Evolutionary conservation across 1,140 invertebrate species (phyloP), one percentile per base, ranked within the genome.

Genomic region (Halyomorpha halys): DNA sequence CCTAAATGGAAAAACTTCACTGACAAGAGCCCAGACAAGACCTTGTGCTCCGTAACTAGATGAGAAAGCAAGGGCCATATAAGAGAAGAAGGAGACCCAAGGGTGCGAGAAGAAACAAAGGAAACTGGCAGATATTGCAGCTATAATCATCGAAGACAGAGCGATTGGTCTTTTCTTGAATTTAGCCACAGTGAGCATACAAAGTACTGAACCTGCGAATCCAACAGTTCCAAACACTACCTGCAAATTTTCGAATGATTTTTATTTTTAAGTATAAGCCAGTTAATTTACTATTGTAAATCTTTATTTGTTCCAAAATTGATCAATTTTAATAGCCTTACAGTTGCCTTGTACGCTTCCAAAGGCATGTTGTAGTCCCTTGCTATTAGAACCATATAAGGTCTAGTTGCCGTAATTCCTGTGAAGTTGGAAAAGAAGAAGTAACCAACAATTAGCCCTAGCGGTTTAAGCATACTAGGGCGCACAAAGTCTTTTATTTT

Each of bases 321-420:
- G 34, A 2, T 39, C 11, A 5, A 39, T 39, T 39, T 11, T 39
- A 39, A 39, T 39, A 39, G 34, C n/a, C 4, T 60, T 71, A 79
- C 78, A 27, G 74, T 73, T 62, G 76, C 74, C 53, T 73, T 69
- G 65, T 77, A 74, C n/a, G 75, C 71, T 70, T 79, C 75, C 14
- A 77, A 70, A 8, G 75, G 71, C 72, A 79, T 75, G 1, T 75
- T 75, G 27, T 78, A 73, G 13, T 77, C 74, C 54, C 73, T 71
- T 61, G 76, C 80, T 0, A 81, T 71, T 39, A 76, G 77, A 0
- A 82, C 77, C 67, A 84, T 76, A 66, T 83, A 84, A 16, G 83
- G 83, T 69, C 80, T 76, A 49, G 83, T 76, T 0, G 80, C 80
- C 45, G 77, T 70, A 4, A 80, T 68, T 11, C 77, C 79, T 44